Evolutionary conservation across 2,888 invertebrate genomes (phyloP).

Genomic region (Rhagonycha lutea): DNA sequence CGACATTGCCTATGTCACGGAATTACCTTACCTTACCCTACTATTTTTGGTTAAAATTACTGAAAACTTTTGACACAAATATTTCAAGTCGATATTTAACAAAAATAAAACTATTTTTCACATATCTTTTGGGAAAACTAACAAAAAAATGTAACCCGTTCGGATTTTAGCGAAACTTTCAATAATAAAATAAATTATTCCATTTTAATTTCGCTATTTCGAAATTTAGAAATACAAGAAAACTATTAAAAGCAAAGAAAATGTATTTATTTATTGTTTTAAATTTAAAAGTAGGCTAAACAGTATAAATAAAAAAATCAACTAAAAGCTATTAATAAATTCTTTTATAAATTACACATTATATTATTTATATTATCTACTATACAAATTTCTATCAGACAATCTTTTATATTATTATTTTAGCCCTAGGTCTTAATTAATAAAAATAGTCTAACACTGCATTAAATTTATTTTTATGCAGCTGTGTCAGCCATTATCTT

Average conservation of each 20-base stretch:
- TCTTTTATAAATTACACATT: background rate
- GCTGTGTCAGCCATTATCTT: background rate
- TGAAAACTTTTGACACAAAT: background rate
- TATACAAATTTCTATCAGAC: background rate
- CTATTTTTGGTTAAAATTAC: no score
- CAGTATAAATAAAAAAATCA: background rate
- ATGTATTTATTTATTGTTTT: background rate
- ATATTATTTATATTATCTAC: no score
- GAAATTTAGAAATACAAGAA: background rate
- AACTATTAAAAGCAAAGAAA: background rate
- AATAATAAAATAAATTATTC: background rate
- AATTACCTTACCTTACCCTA: no score
- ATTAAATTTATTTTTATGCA: background rate
- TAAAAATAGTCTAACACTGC: background rate
- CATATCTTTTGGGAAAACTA: background rate
- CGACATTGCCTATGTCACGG: no score
- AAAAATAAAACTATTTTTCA: background rate
- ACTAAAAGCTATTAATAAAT: background rate
- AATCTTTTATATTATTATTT: background rate
- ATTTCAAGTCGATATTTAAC: background rate
- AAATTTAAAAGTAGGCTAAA: background rate
- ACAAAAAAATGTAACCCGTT: background rate
- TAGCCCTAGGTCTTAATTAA: background rate
- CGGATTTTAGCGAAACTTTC: background rate
- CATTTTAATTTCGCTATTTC: background rate